phyloP scores from a whole-genome alignment of 2,113 vertebrate genomes.

The Nothocercus julius region DNA sequence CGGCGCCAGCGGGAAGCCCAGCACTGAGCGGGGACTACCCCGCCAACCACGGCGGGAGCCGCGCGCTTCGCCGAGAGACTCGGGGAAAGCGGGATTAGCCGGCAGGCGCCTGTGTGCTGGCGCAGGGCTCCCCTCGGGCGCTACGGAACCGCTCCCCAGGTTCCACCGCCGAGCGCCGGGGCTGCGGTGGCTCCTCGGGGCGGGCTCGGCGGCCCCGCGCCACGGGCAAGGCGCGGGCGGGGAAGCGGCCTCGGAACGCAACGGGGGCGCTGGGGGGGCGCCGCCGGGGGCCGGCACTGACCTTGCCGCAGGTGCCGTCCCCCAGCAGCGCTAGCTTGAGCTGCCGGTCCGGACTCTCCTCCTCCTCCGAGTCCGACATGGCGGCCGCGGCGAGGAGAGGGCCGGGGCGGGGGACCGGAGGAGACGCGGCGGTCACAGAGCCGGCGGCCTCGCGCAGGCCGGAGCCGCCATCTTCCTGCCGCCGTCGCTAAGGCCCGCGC shows the following conservation, averaged over 20 bases:
- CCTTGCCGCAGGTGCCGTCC: constrained; percentile 97
- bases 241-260: neutral
- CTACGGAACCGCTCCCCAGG: neutral
- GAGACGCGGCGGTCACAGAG: neutral
- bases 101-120: accelerated
- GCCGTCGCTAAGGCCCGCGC: constrained; percentile 2
- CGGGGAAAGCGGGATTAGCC: neutral
- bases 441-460: accelerated
- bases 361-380: constrained; percentile 98
- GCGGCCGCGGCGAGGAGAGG: neutral
- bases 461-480: constrained; percentile 83
- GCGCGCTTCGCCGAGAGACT: neutral
- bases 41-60: too few relatives aligned
- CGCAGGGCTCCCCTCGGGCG: neutral
- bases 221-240: neutral
- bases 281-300: constrained; percentile 73
- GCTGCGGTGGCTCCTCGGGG: neutral
- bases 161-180: neutral
- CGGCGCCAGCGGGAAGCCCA: too few relatives aligned
- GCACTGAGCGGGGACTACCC: too few relatives aligned
- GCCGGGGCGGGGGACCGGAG: neutral
- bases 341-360: constrained; percentile 92
- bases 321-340: constrained; percentile 94
- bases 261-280: neutral
- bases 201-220: accelerated